These are phyloP conservation scores for Microcebus ravelobensis DNA, from an alignment of 2,113 vertebrate species.

Conservation along the genomic window DNA sequence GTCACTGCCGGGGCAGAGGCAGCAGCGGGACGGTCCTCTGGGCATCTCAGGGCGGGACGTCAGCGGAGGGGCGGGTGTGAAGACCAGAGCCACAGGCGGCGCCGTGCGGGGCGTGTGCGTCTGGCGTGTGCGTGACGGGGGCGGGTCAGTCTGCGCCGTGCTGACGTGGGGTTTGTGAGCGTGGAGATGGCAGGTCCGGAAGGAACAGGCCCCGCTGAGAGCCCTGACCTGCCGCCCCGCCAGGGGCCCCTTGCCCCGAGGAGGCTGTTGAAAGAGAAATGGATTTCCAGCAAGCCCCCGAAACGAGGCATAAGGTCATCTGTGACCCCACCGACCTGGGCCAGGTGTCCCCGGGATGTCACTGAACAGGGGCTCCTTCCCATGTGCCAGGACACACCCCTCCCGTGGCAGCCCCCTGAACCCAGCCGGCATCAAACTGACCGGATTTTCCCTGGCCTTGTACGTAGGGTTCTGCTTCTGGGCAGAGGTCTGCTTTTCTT, in stretches of 20 bases:
- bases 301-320: background rate
- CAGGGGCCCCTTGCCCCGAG: background rate
- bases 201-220: too few relatives aligned
- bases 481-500: background rate
- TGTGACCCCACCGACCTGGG: background rate
- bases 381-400: accelerated
- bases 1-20: background rate
- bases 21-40: background rate
- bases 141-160: background rate
- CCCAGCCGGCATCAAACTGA: accelerated
- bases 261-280: background rate
- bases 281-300: too few relatives aligned
- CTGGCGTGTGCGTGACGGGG: background rate
- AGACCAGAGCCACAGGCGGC: background rate
- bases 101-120: accelerated
- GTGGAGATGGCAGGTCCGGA: too few relatives aligned
- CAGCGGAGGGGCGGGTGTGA: accelerated
- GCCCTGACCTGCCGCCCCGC: background rate
- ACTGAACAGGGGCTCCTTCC: too few relatives aligned
- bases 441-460: background rate
- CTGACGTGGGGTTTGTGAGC: background rate
- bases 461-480: too few relatives aligned
- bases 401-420: accelerated
- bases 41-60: background rate
- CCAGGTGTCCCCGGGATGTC: background rate